phyloP scores from a whole-genome alignment of 1,140 invertebrate species.

The Octopus sinensis region DNA sequence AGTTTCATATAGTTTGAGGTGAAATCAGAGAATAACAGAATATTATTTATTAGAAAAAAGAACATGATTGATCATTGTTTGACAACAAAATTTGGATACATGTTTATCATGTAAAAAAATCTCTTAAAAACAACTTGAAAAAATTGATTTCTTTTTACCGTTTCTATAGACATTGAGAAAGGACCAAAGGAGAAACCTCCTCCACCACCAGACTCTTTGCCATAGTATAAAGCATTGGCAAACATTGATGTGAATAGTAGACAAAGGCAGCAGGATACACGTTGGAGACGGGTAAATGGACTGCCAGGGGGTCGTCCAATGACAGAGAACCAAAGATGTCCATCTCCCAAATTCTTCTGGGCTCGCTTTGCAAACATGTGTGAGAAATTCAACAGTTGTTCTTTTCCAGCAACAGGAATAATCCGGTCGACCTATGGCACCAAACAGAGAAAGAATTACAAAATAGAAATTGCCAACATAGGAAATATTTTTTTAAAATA shows the following conservation, averaged over 20 bases:
- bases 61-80: too few relatives aligned
- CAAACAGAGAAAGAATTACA: not conserved
- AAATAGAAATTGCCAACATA: not conserved
- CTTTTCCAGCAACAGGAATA: constrained; percentile 60
- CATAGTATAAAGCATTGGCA: constrained; percentile 64
- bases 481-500: not conserved
- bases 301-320: constrained; percentile 61
- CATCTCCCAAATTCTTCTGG: constrained; percentile 60
- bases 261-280: constrained; percentile 62
- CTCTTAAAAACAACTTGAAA: too few relatives aligned
- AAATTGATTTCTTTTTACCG: constrained; percentile 40
- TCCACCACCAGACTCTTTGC: constrained; percentile 27
- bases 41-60: too few relatives aligned
- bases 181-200: constrained; percentile 58
- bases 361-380: constrained; percentile 60
- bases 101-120: too few relatives aligned
- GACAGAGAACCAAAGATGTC: constrained; percentile 65
- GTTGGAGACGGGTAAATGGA: constrained; percentile 60
- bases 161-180: constrained; percentile 57
- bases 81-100: too few relatives aligned
- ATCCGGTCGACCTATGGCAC: constrained; percentile 59
- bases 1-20: too few relatives aligned
- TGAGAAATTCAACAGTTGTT: constrained; percentile 58
- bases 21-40: too few relatives aligned
- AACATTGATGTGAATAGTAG: constrained; percentile 63